A percentile compares a stretch with the other conserved stretches of the same genome.
Evolutionary conservation across 2,888 invertebrate genomes (phyloP).

Genomic region (Cylloceria caligata): DNA sequence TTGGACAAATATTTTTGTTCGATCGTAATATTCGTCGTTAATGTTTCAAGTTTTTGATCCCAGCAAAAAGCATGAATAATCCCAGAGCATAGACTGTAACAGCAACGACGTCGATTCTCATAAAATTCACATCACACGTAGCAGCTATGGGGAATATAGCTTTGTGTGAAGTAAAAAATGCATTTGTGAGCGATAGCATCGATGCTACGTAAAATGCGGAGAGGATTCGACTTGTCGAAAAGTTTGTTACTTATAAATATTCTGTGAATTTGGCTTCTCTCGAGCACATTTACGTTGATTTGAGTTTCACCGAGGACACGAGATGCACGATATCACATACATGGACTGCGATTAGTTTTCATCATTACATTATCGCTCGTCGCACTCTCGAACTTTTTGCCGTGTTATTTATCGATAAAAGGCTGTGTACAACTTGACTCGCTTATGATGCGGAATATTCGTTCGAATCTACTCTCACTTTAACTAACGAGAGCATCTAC

Average conservation of each 20-base stretch:
- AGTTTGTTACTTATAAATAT: conserved; percentile 35
- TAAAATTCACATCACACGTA: conserved; percentile 61
- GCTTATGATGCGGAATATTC: not conserved
- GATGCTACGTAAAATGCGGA: conserved; percentile 21
- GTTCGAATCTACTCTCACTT: not conserved
- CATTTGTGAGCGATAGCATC: conserved; percentile 38
- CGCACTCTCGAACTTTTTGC: not conserved
- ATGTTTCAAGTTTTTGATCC: no score
- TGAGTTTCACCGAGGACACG: not conserved
- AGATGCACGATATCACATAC: not conserved
- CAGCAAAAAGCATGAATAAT: conserved; percentile 13
- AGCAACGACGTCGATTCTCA: conserved; percentile 48
- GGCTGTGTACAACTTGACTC: not conserved
- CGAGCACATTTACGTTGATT: not conserved
- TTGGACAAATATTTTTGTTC: no score
- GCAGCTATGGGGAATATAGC: conserved; percentile 28
- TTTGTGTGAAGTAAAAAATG: conserved; percentile 55
- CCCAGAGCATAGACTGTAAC: conserved; percentile 18
- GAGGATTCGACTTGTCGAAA: conserved; percentile 4
- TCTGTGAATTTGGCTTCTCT: conserved; percentile 19
- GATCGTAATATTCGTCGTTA: no score
- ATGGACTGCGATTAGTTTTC: not conserved
- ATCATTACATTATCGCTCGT: not conserved
- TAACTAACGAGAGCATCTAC: no score
- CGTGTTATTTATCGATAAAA: not conserved